Evolutionary conservation across 2,888 invertebrate genomes (phyloP).

Genomic region (Eledona agricola): DNA sequence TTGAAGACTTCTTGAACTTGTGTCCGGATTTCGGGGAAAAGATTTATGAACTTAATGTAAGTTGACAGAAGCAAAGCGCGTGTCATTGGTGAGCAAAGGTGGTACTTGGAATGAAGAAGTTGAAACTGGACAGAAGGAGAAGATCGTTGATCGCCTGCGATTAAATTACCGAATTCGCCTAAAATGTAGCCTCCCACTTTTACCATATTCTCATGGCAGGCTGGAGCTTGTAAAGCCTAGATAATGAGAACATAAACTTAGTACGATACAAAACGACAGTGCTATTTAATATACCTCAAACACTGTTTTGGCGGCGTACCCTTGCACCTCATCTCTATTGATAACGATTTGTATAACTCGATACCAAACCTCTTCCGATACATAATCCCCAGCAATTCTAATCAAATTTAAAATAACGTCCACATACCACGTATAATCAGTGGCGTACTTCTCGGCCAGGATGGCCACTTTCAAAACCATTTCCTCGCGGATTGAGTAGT

Average conservation of each 20-base stretch:
- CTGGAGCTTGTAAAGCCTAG: slow-evolving; percentile 97
- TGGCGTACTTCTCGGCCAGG: slow-evolving; percentile 98
- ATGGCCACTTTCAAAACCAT: slow-evolving; percentile 99
- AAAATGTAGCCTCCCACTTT: slow-evolving; percentile 99
- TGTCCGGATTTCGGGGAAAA: slow-evolving; percentile 97
- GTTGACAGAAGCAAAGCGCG: slow-evolving; percentile 95
- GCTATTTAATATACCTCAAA: slow-evolving; percentile 87
- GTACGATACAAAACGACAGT: too few relatives aligned
- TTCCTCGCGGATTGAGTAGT: slow-evolving; percentile 99
- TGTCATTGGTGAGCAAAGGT: slow-evolving; percentile 96
- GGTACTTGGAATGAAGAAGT: slow-evolving; percentile 98
- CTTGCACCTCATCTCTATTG: slow-evolving; percentile 99
- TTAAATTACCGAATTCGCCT: slow-evolving; percentile 99
- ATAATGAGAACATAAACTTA: too few relatives aligned
- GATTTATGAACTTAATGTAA: slow-evolving; percentile 98
- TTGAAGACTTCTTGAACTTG: slow-evolving; percentile 93
- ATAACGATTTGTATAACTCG: slow-evolving; percentile 99
- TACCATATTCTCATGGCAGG: slow-evolving; percentile 99
- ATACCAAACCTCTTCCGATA: slow-evolving; percentile 99
- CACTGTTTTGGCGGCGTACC: slow-evolving; percentile 99
- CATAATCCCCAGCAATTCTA: slow-evolving; percentile 99
- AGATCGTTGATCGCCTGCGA: slow-evolving; percentile 97
- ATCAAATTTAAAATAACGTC: slow-evolving; percentile 99
- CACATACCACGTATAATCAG: slow-evolving; percentile 98
- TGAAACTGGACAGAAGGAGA: slow-evolving; percentile 98